A percentile compares a stretch with the other conserved stretches of the same genome.
These are phyloP conservation scores for Idris sp. DNA, from an alignment of 1,140 invertebrate genomes.

Conservation along the genomic window DNA sequence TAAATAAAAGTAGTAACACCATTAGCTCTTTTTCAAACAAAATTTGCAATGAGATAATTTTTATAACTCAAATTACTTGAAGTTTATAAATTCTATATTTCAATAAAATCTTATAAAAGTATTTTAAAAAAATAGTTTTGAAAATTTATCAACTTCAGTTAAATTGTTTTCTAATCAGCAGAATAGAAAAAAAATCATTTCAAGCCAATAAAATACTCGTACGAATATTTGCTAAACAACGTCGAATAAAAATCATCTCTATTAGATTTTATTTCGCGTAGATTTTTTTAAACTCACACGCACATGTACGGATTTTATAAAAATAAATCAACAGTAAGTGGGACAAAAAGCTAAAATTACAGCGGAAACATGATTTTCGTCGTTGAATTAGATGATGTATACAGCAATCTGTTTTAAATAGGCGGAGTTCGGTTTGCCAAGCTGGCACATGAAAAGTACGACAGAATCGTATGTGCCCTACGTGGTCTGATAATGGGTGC, in stretches of 20 bases:
- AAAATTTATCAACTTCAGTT: too few relatives aligned
- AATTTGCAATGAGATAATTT: background rate
- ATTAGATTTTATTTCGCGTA: conserved; percentile 37
- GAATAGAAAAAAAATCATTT: too few relatives aligned
- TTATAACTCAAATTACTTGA: conserved; percentile 20
- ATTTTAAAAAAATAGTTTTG: too few relatives aligned
- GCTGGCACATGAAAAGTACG: conserved; percentile 55
- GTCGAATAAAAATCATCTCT: conserved; percentile 14
- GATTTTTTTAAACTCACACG: conserved; percentile 1
- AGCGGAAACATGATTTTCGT: conserved; percentile 42
- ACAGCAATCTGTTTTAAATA: conserved; percentile 51
- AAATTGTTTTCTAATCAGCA: too few relatives aligned
- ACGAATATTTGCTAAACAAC: background rate
- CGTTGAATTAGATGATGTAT: conserved; percentile 39
- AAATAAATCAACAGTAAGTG: conserved; percentile 39
- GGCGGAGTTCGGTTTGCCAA: conserved; percentile 32
- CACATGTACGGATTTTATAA: too few relatives aligned
- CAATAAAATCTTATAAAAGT: too few relatives aligned
- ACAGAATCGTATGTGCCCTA: conserved; percentile 55
- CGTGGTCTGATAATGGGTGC: conserved; percentile 51
- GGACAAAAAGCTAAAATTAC: conserved; percentile 48
- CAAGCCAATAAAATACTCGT: background rate
- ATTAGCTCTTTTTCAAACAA: conserved; percentile 18
- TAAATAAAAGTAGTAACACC: conserved; percentile 19
- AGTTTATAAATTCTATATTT: too few relatives aligned